A percentile compares a stretch with the other conserved stretches of the same genome.
These are phyloP conservation scores for Itoplectis maculator DNA, from an alignment of 2,888 invertebrate genomes.

Conservation along the genomic window DNA sequence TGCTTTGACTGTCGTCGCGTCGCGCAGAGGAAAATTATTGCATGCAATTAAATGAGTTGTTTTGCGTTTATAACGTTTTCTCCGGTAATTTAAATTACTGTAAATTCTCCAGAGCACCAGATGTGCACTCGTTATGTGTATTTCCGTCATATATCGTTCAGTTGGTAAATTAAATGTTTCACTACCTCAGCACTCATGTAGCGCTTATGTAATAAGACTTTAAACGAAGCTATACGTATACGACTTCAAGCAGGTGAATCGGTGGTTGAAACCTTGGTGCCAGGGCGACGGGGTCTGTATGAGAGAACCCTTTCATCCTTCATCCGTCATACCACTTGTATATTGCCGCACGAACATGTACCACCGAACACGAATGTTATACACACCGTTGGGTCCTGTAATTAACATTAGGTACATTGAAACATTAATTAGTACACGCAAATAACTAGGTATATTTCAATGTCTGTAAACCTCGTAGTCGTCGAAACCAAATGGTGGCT, in stretches of 20 bases:
- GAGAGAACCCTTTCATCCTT: conserved; percentile 12
- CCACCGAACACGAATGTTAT: not conserved
- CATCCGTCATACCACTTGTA: not conserved
- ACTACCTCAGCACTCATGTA: not conserved
- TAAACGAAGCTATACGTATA: not conserved
- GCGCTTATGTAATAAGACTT: not conserved
- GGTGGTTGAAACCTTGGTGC: conserved; percentile 13
- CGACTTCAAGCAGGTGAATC: not conserved
- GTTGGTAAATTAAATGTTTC: conserved; percentile 2
- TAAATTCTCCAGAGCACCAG: not conserved
- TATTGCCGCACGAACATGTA: not conserved
- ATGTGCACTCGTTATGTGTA: not conserved
- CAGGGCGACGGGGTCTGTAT: not conserved
- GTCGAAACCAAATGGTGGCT: not conserved
- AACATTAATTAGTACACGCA: conserved; percentile 30
- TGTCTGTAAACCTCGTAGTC: not conserved
- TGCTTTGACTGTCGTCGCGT: not conserved
- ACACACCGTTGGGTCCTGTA: conserved; percentile 17
- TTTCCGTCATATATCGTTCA: not conserved
- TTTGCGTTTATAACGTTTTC: not conserved
- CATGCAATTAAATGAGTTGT: conserved; percentile 7
- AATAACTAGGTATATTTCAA: not conserved
- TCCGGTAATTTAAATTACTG: conserved; percentile 4
- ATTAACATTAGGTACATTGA: conserved; percentile 21
- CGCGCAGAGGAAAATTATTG: not conserved